Evolutionary conservation across 2,797 vertebrate genomes (phyloP).

Genomic region (Pampus argenteus): DNA sequence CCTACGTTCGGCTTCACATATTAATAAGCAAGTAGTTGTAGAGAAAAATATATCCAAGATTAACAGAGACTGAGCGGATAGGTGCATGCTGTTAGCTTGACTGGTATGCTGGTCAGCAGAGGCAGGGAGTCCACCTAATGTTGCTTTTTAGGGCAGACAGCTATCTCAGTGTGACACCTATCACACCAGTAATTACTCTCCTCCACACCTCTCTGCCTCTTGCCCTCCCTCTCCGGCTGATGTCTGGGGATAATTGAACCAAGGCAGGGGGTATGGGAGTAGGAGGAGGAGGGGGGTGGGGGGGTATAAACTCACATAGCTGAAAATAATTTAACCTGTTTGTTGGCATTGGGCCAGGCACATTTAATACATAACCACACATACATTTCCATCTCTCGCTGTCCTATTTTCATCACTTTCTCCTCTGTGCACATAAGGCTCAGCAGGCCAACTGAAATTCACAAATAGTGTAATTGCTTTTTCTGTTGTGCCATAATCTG

Average conservation of each 20-base stretch:
- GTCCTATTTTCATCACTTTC: constrained; percentile 58
- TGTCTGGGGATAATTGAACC: constrained; percentile 67
- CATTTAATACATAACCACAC: constrained; percentile 25
- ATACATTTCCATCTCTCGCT: constrained; percentile 36
- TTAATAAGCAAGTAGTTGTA: constrained; percentile 3
- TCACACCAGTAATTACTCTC: constrained; percentile 63
- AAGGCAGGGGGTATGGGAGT: no score
- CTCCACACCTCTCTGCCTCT: constrained; percentile 53
- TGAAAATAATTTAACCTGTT: constrained; percentile 64
- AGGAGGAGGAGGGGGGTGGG: constrained; percentile 22
- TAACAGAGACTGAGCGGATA: neutral
- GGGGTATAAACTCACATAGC: constrained; percentile 57
- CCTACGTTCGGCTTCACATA: constrained; percentile 5
- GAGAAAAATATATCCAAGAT: neutral
- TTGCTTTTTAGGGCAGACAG: constrained; percentile 53
- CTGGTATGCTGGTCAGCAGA: constrained; percentile 31
- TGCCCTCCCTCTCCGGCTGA: constrained; percentile 40
- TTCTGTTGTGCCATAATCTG: constrained; percentile 80
- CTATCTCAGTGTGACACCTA: constrained; percentile 64
- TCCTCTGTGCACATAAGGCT: constrained; percentile 43
- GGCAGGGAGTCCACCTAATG: constrained; percentile 52
- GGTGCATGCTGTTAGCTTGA: constrained; percentile 16
- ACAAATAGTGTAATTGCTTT: constrained; percentile 82
- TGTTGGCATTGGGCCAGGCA: constrained; percentile 40
- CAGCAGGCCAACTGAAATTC: constrained; percentile 71